Base-by-base conservation (phyloP, 2,113 vertebrate species). In the Vulpes ferrilata region DNA sequence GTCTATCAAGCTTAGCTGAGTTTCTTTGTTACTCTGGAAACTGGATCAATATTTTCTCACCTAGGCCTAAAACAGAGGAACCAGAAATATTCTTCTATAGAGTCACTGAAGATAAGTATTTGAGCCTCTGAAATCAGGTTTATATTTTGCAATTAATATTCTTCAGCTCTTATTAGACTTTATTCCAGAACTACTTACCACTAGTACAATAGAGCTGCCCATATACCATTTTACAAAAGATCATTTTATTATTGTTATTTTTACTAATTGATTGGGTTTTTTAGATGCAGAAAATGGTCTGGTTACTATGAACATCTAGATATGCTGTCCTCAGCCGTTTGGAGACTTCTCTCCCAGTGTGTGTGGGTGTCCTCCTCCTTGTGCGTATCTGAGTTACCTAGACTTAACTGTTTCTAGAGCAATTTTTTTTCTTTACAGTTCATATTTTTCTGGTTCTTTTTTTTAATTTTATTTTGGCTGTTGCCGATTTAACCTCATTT, bases 21-120 rank as follows among this genome's bases (percentile, higher is more conserved):
- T 67, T 64, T 87, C 48, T 90, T 71, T 88, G 48, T 62, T 93
- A 80, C 32, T 95, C 11, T 79, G 69, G 23, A 95, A 93, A 88
- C 53, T 92, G 55, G 7, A 95, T 92, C 84, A 78, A 60, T 95
- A 97, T 90, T 82, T 96, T 71, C 6, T 67, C 23, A 23, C 27
- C 0, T 32, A 32, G 64, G 25, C 1, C 15, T 82, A 11, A 90
- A 81, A 59, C 4, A 59, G 9, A 88, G 23, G 11, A 86, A 62
- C 1, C 62, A 81, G 11, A 43, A 64, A 86, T 0, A 51, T 8
- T 82, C 65, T 82, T 80, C 67, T 57, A 69, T 38, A 86, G 55
- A 74, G n/a, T 59, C 85, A 65, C 23, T 27, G 27, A 67, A 93
- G 35, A 43, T 90, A 92, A 79, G 65, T 93, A 97, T 87, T 89